phyloP scores from a whole-genome alignment of 2,797 vertebrate genomes.

The Diglossa cyanea region DNA sequence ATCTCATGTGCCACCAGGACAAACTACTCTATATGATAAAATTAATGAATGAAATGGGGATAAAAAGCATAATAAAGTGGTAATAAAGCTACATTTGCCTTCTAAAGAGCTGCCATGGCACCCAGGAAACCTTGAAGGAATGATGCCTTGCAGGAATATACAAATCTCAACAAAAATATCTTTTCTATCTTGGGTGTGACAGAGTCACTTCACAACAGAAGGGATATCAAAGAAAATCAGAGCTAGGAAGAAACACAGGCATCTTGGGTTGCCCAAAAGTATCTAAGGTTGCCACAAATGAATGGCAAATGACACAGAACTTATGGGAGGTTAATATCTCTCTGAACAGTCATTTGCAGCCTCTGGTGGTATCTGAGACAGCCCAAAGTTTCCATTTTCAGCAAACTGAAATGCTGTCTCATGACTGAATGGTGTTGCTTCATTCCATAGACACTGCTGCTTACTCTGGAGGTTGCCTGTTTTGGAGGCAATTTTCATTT shows the following conservation, averaged over 20 bases:
- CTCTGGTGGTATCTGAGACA: not conserved
- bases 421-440: not conserved
- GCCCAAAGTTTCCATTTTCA: not conserved
- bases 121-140: not conserved
- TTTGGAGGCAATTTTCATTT: not conserved
- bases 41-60: not conserved
- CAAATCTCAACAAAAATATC: not conserved
- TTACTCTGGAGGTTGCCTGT: not conserved
- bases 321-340: not conserved
- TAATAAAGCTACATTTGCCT: not conserved
- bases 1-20: not conserved
- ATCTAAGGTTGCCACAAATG: not conserved
- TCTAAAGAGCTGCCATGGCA: not conserved
- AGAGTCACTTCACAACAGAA: not conserved
- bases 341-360: not conserved
- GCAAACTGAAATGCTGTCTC: not conserved
- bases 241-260: not conserved
- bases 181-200: not conserved
- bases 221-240: not conserved
- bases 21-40: not conserved
- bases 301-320: not conserved
- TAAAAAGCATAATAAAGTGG: not conserved
- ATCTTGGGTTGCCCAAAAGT: not conserved
- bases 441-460: not conserved
- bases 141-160: not conserved